These are phyloP conservation scores for Mesocricetus auratus DNA, from an alignment of 2,113 vertebrate species.

Conservation along the genomic window DNA sequence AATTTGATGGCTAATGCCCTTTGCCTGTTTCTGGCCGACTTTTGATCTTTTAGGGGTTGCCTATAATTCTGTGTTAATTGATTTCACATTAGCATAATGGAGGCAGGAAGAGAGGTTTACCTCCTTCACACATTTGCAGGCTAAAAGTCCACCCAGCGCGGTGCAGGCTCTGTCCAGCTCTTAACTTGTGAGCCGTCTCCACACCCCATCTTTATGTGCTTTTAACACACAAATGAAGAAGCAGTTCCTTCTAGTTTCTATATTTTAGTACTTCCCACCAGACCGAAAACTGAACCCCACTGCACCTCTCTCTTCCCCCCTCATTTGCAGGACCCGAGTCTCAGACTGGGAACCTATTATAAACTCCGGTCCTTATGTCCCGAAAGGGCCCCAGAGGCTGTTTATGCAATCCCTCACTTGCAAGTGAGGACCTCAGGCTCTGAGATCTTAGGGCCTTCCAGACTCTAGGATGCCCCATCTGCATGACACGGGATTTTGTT, in stretches of 20 bases:
- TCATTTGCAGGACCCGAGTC: slow-evolving; percentile 73
- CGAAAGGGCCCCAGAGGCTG: slow-evolving; percentile 27
- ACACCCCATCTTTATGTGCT: background rate
- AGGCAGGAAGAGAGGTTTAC: background rate
- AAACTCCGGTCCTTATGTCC: slow-evolving; percentile 17
- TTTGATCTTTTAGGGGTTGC: background rate
- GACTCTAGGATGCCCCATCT: slow-evolving; percentile 13
- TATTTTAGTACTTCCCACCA: slow-evolving; percentile 54
- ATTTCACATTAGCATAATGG: background rate
- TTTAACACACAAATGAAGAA: slow-evolving; percentile 50
- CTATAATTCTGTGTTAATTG: background rate
- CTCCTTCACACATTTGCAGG: background rate
- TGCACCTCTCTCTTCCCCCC: background rate
- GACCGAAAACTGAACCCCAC: background rate
- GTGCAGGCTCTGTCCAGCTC: background rate
- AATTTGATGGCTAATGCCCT: slow-evolving; percentile 29
- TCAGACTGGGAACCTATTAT: slow-evolving; percentile 74
- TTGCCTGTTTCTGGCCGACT: slow-evolving; percentile 7
- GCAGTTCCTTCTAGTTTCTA: slow-evolving; percentile 76
- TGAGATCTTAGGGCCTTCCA: background rate
- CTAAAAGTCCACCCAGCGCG: background rate
- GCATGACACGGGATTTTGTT: slow-evolving; percentile 9
- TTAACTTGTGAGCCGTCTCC: background rate
- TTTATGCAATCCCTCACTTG: background rate
- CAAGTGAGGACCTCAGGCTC: background rate